Base-by-base conservation (phyloP, 2,113 vertebrate genomes). In the Halichoeres trimaculatus region DNA sequence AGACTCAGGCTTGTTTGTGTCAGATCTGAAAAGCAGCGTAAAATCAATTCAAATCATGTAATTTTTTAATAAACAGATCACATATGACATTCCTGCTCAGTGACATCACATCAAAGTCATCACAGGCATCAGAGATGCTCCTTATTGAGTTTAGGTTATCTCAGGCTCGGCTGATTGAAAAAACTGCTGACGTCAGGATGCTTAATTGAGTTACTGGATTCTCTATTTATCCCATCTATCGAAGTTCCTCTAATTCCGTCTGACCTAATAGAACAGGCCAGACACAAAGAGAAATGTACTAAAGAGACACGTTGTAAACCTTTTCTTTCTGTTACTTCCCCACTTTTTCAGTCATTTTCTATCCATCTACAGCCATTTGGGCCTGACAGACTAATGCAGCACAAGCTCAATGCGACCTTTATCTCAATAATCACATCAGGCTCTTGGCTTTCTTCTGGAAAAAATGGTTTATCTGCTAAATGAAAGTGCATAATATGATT, bases 121-220 rank as follows among this genome's bases (percentile, higher is more conserved):
- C 63, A 8, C 24, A 40, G 26, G 36, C 36, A 69, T 70, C 67
- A 54, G 50, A 68, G 64, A 78, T 36, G 57, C 40, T 76, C 20
- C 43, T 69, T 55, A 70, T 53, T 30, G 61, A 61, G 62, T 71
- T 73, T 36, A 58, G 58, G 55, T 77, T 12, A 80, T 76, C 54
- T 26, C 41, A 45, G 35, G 16, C 34, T 41, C 13, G 38, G 34
- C 45, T 50, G 36, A 52, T 30, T 35, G 19, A 38, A 30, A 20
- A 47, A 76, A 66, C 53, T 69, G 70, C 74, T 74, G 65, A 71
- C 7, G 1, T 38, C 30, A 64, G 40, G 41, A 62, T 56, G 59
- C 24, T 85, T 71, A 70, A 86, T 48, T 68, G 24, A 84, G 67
- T 61, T 74, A 65, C 40, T 51, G 57, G 40, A 35, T 55, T 74